Evolutionary conservation across 1,140 invertebrate genomes (phyloP), one percentile per base, ranked within the genome.

Genomic region (Drosophila hydei): DNA sequence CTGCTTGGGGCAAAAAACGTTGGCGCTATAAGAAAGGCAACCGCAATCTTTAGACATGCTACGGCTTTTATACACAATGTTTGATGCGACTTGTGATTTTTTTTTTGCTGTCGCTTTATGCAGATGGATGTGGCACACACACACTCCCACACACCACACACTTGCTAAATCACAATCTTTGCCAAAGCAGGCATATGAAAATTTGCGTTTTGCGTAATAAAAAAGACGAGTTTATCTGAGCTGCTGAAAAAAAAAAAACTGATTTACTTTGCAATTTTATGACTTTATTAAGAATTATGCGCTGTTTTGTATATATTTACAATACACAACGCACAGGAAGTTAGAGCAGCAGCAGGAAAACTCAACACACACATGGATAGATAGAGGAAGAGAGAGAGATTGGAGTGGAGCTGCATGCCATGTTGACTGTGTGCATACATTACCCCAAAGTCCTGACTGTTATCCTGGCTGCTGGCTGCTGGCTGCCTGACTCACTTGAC

Each of bases 231-330:
- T 71, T 84, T 79, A 83, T 84, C 67, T 65, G 63, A 59, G 59
- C 52, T 70, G 67, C 62, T 47, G 52, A 48, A 69, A 56, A 74
- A 63, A 71, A 80, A 62, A 78, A 62, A 78, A 78, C 75, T 83
- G 79, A 84, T 83, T 84, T 83, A 78, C 79, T 84, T 84, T 65
- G 67, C 62, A 72, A 84, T 84, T 76, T 79, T 83, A 79, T 61
- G 69, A 76, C 75, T 84, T 78, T 81, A 78, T 83, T 78, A 84
- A 84, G 79, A 84, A 72, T 84, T 78, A 81, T 81, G 75, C 51
- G 72, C 59, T 81, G 70, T 71, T 80, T 80, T 80, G 69, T 80
- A 79, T 80, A 80, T 79, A 71, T 80, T 80, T 81, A 67, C 79
- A 59, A 77, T 74, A 71, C 50, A 38, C 18, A 47, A 72, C 54